phyloP scores from a whole-genome alignment of 1,140 invertebrate species.

The Ooceraea biroi region DNA sequence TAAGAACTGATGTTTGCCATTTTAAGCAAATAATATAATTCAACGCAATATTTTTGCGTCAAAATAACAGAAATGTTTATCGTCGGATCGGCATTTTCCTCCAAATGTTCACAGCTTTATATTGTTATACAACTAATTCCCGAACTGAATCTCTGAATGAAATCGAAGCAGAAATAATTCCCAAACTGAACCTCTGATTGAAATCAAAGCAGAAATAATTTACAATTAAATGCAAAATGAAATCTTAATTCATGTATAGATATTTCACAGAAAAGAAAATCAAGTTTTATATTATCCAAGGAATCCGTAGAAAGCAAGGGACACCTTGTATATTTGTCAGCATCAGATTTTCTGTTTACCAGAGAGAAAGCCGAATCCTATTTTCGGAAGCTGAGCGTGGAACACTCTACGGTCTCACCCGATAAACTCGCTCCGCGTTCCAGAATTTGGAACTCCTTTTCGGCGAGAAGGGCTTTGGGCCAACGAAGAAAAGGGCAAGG shows the following conservation, averaged over 20 bases:
- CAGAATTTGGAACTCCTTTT: conserved; percentile 30
- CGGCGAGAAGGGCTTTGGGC: not conserved
- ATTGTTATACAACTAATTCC: too few species aligned
- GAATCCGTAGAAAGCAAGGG: not conserved
- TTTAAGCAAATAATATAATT: not conserved
- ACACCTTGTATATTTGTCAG: conserved; percentile 1
- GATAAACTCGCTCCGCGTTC: conserved; percentile 52
- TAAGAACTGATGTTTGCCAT: conserved; percentile 6
- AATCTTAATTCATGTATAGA: too few species aligned
- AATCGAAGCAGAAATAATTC: too few species aligned
- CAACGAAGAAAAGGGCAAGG: not conserved
- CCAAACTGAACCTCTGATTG: not conserved
- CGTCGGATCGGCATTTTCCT: too few species aligned
- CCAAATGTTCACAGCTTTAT: too few species aligned
- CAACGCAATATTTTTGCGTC: not conserved
- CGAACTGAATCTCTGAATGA: too few species aligned
- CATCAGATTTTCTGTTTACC: conserved; percentile 55
- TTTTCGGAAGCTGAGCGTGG: conserved; percentile 51
- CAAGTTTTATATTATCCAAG: too few species aligned
- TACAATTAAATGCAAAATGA: not conserved
- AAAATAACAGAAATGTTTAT: conserved; percentile 1
- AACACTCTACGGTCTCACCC: not conserved
- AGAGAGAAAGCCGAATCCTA: conserved; percentile 35
- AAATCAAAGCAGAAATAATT: not conserved
- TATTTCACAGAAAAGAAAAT: not conserved